These are phyloP conservation scores for Dendropsophus ebraccatus DNA, from an alignment of 2,113 vertebrate genomes.

Conservation along the genomic window DNA sequence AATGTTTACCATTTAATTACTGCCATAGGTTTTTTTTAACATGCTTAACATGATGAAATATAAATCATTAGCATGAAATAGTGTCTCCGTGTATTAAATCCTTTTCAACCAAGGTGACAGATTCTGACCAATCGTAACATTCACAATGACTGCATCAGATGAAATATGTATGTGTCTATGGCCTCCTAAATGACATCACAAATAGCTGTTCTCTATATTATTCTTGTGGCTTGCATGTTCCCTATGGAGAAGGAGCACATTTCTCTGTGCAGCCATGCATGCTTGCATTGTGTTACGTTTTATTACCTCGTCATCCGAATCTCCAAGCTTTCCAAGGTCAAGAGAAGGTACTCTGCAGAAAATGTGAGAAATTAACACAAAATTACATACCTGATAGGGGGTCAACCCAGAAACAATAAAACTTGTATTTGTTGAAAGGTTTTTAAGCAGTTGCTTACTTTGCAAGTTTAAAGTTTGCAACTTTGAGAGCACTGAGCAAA, in stretches of 20 bases:
- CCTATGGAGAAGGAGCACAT: neutral
- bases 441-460: too few species aligned
- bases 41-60: too few species aligned
- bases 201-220: neutral
- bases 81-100: too few species aligned
- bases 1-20: neutral
- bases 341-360: constrained; percentile 76
- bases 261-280: neutral
- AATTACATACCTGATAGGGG: neutral
- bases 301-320: constrained; percentile 79
- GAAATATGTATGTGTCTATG: neutral
- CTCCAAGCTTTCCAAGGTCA: constrained; percentile 72
- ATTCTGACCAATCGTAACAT: too few species aligned
- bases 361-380: neutral
- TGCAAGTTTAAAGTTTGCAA: too few species aligned
- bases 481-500: too few species aligned
- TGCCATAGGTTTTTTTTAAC: neutral
- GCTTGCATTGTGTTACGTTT: neutral
- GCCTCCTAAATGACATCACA: too few species aligned
- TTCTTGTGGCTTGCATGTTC: too few species aligned
- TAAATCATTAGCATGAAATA: too few species aligned
- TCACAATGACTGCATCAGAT: too few species aligned
- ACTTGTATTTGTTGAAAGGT: too few species aligned
- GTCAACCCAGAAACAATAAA: neutral
- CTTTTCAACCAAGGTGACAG: too few species aligned